Base-by-base conservation (phyloP, 2,797 vertebrate genomes). In the Scolopax bukidnonensis region DNA sequence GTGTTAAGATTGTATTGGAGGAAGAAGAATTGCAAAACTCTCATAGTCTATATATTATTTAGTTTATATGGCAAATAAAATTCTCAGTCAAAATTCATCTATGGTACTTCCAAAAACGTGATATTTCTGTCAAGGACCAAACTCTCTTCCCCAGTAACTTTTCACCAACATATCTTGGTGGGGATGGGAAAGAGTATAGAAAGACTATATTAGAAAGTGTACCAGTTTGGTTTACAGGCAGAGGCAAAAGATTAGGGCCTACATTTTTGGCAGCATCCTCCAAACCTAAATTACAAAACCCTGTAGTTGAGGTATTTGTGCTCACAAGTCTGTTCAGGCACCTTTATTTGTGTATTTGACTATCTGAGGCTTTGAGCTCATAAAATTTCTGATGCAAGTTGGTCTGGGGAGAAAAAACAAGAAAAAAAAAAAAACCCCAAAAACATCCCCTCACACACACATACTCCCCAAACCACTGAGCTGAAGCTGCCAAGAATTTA, bases 111-210 rank as follows among this genome's bases (percentile, higher is more conserved):
- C 69, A 25, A 60, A 51, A 65, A 70, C 41, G 1, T 36, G 7
- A 0, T 82, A 5, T 64, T 89, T 77, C 60, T 88, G 56, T 38
- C 86, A 95, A 95, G 90, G 84, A 83, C 67, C 76, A n/a, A 54
- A 82, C 61, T 93, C 48, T 28, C 9, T 95, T 93, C 79, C 94
- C 64, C 95, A 92, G 76, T 92, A 88, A 87, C 84, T 94, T 88
- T 93, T 90, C 85, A 95, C 83, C 84, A 88, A 23, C n/a, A 2
- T 61, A 32, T 88, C 54, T 87, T 87, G 41, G 36, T 84, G 83
- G 59, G 48, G 87, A 85, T 92, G 80, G 53, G 74, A 76, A 86
- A 73, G 78, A 94, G 48, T 68, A 30, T 15, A 87, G 59, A 59
- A 73, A 23, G 32, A 87, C 1, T 48, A 47, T 63, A 28, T 65